phyloP scores from a whole-genome alignment of 2,888 invertebrate genomes.

The Diaphora mendica region DNA sequence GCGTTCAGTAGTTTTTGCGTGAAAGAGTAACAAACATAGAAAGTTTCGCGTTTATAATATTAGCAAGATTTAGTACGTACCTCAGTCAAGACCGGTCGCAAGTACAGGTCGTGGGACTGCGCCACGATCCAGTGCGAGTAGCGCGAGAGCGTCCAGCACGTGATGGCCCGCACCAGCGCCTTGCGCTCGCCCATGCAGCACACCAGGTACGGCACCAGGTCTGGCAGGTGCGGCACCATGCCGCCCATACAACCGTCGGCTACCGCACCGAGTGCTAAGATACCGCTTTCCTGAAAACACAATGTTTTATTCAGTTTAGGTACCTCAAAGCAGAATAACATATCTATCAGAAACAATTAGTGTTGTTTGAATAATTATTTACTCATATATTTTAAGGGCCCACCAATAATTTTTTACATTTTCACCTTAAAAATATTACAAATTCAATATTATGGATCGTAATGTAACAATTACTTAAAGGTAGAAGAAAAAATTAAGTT shows the following conservation, averaged over 20 bases:
- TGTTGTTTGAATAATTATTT: neutral
- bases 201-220: constrained; percentile 98
- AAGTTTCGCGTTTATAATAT: too few species aligned
- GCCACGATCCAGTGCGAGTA: constrained; percentile 99
- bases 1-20: too few species aligned
- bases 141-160: constrained; percentile 99
- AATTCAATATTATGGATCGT: too few species aligned
- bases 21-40: too few species aligned
- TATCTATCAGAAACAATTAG: neutral
- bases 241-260: constrained; percentile 98
- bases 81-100: constrained; percentile 98
- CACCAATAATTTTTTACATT: too few species aligned
- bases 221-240: constrained; percentile 98
- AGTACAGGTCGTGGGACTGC: constrained; percentile 96
- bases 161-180: constrained; percentile 98
- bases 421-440: too few species aligned
- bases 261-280: constrained; percentile 97
- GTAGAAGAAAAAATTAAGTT: too few species aligned
- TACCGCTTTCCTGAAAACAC: constrained; percentile 91
- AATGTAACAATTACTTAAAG: too few species aligned
- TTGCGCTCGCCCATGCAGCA: constrained; percentile 97
- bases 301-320: neutral
- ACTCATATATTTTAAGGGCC: too few species aligned
- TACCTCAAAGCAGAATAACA: neutral
- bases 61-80: constrained; percentile 72